Base-by-base conservation (phyloP, 2,888 invertebrate genomes). In the Netelia virgata region DNA sequence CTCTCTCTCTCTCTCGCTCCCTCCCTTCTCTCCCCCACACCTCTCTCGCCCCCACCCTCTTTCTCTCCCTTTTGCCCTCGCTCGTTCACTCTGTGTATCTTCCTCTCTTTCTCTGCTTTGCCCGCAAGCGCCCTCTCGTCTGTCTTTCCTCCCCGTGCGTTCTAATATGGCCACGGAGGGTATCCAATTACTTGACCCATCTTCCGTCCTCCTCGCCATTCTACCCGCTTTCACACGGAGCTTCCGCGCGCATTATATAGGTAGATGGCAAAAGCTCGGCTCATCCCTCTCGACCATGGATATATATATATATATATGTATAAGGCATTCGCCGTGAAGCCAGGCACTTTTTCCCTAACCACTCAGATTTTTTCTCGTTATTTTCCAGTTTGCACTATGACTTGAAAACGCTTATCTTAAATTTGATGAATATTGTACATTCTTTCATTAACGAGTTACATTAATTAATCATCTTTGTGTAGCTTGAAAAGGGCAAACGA, bases 161-260 rank as follows among this genome's bases (percentile, higher is more conserved):
- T 92, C 93, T 92, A 93, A 93, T 92, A 93, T 93, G 92, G 93
- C 92, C 90, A 91, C 91, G 89, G 64, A 72, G 91, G 92, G 93
- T 92, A 89, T 93, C 93, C 92, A 92, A 93, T 93, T 93, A 93
- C 93, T 90, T 89, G 88, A 89, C 86, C 89, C 87, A 79, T 87
- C 85, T 86, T 84, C 85, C 81, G 53, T 78, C 73, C 80, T 86
- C 64, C 75, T 81, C 66, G 68, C 68, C 55, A 41, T 78, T 83
- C 73, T 64, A 64, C 70, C 53, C 77, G 64, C 77, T 81, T 81
- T 75, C 55, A 72, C 76, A 50, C 73, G 36, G 14, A 57, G 69
- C 70, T 72, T 69, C 63, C 50, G 8, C 81, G 57, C 36, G 59
- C 55, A 68, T 50, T 78, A 69, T 64, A 64, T 70, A 78, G 57